Percentiles rank a stretch among this genome's conserved stretches.
phyloP scores from a whole-genome alignment of 2,113 vertebrate genomes.

The Spermophilus dauricus region DNA sequence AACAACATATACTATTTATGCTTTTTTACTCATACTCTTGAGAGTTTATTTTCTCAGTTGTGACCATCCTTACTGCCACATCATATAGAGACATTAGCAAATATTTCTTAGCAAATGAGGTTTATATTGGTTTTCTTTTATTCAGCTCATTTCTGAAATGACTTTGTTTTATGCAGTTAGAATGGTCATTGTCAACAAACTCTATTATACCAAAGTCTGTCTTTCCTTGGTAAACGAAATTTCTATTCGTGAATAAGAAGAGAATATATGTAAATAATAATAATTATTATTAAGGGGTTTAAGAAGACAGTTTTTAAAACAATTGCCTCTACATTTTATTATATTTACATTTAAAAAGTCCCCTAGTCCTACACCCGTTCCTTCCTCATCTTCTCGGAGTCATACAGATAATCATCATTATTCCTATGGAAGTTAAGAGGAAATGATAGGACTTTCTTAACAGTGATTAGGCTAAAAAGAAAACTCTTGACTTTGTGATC shows the following conservation, averaged over 20 bases:
- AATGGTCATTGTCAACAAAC: not conserved
- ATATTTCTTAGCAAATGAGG: slow-evolving; percentile 3
- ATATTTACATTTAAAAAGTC: not conserved
- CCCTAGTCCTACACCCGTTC: not conserved
- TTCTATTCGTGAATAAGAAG: not conserved
- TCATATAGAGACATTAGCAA: not conserved
- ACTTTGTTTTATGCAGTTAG: slow-evolving; percentile 29
- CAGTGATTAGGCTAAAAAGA: slow-evolving; percentile 9
- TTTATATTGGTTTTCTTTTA: not conserved
- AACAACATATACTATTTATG: slow-evolving; percentile 41
- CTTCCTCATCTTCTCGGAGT: not conserved
- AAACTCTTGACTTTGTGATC: slow-evolving; percentile 20
- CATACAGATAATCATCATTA: slow-evolving; percentile 32
- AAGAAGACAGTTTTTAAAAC: slow-evolving; percentile 4
- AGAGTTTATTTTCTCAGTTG: slow-evolving; percentile 24
- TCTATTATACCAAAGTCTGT: not conserved
- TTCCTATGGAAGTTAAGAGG: not conserved
- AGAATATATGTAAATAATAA: not conserved
- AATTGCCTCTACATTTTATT: not conserved
- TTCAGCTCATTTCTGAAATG: slow-evolving; percentile 61
- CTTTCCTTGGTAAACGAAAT: not conserved
- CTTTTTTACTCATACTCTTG: not conserved
- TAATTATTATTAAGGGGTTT: not conserved
- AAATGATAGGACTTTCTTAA: slow-evolving; percentile 20
- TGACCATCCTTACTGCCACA: slow-evolving; percentile 10